Evolutionary conservation across 2,888 invertebrate species (phyloP), one percentile per base, ranked within the genome.

Genomic region (Leptinotarsa juncta): DNA sequence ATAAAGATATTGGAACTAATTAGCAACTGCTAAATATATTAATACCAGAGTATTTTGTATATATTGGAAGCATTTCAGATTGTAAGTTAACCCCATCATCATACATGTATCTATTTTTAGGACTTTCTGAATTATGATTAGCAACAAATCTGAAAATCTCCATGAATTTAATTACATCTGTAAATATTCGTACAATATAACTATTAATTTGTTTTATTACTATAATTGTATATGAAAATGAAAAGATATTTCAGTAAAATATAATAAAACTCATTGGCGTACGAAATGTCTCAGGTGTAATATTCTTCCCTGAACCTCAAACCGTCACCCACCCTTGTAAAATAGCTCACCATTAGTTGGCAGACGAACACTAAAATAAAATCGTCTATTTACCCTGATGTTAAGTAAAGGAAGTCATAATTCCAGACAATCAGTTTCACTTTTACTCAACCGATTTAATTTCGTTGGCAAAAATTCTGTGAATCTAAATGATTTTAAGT

Each of bases 381-480:
- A 62, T 32, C 62, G 32, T 62, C 42, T 42, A 42, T 32, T 62
- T 32, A 32, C 16, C 51, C 53, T 10, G 57, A 57, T 48, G 48
- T 20, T 57, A 16, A 65, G 50, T 66, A 65, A 67, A 67, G 66
- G 76, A 71, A 76, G 71, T 65, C 67, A 76, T 76, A 76, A 76
- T 76, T 66, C 72, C 53, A 62, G 62, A 42, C 16, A n/a, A 32
- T 32, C n/a, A 32, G 10, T 26, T 32, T n/a, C 16, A n/a, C 57
- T 32, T 4, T 62, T 18, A 16, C 32, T 16, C n/a, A 62, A 62
- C 62, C 42, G 7, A n/a, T 15, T 32, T 7, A 16, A 4, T 62
- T 18, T 32, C 14, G 14, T 16, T 15, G 4, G 3, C n/a, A 32
- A 32, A 42, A 18, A 26, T 62, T 32, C 3, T 62, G 32, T 42